Evolutionary conservation across 2,888 invertebrate species (phyloP).

Genomic region (Melanophora roralis): DNA sequence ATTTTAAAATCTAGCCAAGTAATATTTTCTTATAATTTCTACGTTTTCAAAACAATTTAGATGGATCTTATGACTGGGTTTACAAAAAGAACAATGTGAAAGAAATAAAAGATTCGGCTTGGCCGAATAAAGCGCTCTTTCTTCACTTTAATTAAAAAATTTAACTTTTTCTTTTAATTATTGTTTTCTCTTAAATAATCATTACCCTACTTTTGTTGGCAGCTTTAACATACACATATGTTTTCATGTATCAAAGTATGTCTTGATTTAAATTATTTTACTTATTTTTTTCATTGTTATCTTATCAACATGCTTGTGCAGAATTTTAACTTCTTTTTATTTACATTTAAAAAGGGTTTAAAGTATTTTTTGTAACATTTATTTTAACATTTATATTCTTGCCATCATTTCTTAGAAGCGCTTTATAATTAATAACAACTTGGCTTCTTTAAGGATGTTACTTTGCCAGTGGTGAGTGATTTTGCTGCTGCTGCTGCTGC

Average conservation of each 20-base stretch:
- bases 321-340: neutral
- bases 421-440: constrained; percentile 20
- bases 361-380: neutral
- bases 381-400: neutral
- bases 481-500: neutral
- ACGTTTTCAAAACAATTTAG: no score
- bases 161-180: constrained; percentile 1
- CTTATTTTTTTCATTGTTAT: neutral
- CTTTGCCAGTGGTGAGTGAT: neutral
- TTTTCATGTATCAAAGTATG: no score
- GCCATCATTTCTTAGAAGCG: neutral
- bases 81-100: no score
- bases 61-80: no score
- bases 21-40: no score
- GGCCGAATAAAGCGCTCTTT: no score
- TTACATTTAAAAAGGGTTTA: constrained; percentile 24
- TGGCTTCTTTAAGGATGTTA: constrained; percentile 3
- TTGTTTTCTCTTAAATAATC: constrained; percentile 6
- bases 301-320: no score
- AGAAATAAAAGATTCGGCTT: no score
- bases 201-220: constrained; percentile 11
- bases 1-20: no score
- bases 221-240: no score
- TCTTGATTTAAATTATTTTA: constrained; percentile 30
- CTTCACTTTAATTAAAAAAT: neutral